phyloP scores from a whole-genome alignment of 2,113 vertebrate species.

The Eudyptes chrysolophus region DNA sequence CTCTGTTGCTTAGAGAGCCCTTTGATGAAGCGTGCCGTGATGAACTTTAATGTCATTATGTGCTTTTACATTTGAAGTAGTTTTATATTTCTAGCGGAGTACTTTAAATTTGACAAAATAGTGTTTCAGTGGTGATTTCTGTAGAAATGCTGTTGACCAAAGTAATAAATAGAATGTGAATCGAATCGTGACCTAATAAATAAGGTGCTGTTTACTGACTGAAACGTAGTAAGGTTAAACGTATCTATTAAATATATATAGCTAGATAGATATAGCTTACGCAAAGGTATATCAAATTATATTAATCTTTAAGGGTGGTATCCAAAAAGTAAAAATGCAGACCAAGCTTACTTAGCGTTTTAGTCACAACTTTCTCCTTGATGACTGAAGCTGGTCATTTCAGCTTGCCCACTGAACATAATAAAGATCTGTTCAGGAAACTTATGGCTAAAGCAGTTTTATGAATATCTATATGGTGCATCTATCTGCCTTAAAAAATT shows the following conservation, averaged over 20 bases:
- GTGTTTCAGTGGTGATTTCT: not conserved
- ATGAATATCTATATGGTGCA: not conserved
- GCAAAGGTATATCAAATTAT: too few species aligned
- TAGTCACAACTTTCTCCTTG: not conserved
- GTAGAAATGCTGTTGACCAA: not conserved
- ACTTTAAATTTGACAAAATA: rapidly evolving
- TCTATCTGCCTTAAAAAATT: not conserved
- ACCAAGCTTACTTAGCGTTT: rapidly evolving
- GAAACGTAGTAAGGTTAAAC: not conserved
- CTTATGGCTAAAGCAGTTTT: not conserved
- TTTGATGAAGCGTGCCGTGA: rapidly evolving
- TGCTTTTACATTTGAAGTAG: rapidly evolving
- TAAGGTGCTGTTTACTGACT: not conserved
- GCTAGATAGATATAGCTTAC: not conserved
- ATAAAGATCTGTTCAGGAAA: not conserved
- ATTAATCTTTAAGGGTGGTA: not conserved
- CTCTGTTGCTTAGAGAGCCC: too few species aligned
- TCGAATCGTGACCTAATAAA: not conserved
- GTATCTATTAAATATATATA: rapidly evolving
- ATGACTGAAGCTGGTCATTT: not conserved
- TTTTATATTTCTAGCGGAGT: rapidly evolving
- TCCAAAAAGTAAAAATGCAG: not conserved
- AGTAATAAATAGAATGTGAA: rapidly evolving
- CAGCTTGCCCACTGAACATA: not conserved
- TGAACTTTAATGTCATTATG: rapidly evolving